These are phyloP conservation scores for Bombus haemorrhoidalis DNA, from an alignment of 1,140 invertebrate species.

Conservation along the genomic window DNA sequence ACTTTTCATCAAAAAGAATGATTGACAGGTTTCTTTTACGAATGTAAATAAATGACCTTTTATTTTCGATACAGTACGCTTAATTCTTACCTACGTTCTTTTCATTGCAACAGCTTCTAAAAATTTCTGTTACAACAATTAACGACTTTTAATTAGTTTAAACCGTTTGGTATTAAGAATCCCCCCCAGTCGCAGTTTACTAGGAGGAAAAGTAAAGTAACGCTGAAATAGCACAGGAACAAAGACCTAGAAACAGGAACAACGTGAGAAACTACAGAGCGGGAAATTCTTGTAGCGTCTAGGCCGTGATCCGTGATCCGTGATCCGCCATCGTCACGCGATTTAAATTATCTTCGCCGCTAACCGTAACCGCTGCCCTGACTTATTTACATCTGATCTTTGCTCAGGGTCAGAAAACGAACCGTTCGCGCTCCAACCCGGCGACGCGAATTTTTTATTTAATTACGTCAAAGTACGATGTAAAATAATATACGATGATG, in stretches of 20 bases:
- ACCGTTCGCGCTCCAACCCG: not conserved
- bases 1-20: not conserved
- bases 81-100: not conserved
- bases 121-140: not conserved
- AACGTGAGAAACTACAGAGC: not conserved
- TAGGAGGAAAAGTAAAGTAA: not conserved
- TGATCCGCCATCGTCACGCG: not conserved
- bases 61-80: not conserved
- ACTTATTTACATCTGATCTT: not conserved
- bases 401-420: constrained; percentile 5
- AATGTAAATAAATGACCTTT: not conserved
- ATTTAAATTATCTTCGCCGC: constrained; percentile 12
- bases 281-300: constrained; percentile 21
- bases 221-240: not conserved
- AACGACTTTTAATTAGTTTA: not conserved
- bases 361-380: not conserved
- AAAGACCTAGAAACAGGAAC: not conserved
- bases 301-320: not conserved
- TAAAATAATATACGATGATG: no score
- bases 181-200: no score
- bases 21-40: not conserved
- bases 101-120: not conserved
- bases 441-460: constrained; percentile 14
- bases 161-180: not conserved
- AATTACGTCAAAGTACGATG: not conserved